Conservation (phyloP, 35 echinoderm and acorn worm species). For the Lytechinus variegatus region DNA sequence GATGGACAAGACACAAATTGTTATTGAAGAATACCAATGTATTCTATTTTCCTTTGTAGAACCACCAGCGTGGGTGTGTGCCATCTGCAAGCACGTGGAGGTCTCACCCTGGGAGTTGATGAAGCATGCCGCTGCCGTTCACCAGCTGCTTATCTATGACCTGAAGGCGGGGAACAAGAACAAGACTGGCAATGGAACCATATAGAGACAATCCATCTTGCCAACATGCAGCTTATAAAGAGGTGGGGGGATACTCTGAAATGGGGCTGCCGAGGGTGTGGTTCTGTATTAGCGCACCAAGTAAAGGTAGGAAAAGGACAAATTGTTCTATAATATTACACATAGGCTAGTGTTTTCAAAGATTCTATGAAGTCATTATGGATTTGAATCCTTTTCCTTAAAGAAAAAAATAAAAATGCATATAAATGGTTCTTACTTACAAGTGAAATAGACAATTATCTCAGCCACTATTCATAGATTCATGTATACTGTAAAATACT, state of each 20-base stretch:
- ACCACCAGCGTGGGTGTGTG: conserved; percentile 60
- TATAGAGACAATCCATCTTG: not conserved
- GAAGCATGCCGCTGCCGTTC: conserved; percentile 57
- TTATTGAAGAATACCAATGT: not conserved
- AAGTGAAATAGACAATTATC: too few relatives aligned
- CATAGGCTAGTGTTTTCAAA: too few relatives aligned
- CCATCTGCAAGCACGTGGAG: conserved; percentile 63
- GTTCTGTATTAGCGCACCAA: not conserved
- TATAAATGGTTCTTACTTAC: too few relatives aligned
- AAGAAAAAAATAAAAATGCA: too few relatives aligned
- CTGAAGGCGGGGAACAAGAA: conserved; percentile 20
- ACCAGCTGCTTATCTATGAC: conserved; percentile 64
- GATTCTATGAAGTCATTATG: too few relatives aligned
- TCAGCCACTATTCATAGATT: too few relatives aligned
- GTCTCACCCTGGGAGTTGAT: conserved; percentile 61
- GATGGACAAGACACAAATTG: too few relatives aligned
- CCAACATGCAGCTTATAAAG: not conserved
- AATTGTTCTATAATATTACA: not conserved
- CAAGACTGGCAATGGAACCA: conserved; percentile 22
- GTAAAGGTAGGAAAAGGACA: not conserved
- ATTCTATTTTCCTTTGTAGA: not conserved
- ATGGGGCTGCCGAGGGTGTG: not conserved
- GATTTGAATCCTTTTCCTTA: too few relatives aligned
- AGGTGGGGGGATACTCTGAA: not conserved
- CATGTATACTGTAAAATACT: too few relatives aligned